Conservation (phyloP, 2,888 invertebrate genomes). For the Teleogryllus oceanicus region DNA sequence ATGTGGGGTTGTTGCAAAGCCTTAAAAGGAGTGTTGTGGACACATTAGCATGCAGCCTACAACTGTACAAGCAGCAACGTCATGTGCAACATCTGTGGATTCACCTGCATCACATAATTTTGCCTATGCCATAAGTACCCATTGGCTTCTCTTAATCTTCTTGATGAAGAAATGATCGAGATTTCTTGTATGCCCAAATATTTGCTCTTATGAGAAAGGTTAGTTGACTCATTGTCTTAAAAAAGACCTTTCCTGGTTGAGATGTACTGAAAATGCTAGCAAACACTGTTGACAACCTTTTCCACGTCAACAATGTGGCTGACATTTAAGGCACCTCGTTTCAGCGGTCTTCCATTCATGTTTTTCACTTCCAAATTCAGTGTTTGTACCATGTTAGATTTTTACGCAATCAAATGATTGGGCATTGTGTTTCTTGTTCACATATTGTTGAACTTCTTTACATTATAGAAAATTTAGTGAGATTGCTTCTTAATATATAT, state of each 20-base stretch:
- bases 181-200: background rate
- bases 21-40: background rate
- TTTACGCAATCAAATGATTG: background rate
- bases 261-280: no score
- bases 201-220: no score
- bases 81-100: constrained; percentile 18
- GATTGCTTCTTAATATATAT: background rate
- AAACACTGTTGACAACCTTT: background rate
- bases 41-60: background rate
- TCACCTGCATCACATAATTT: constrained; percentile 3
- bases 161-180: background rate
- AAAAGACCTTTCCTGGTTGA: no score
- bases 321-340: background rate
- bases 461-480: constrained; percentile 6
- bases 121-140: background rate
- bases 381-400: background rate
- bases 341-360: background rate
- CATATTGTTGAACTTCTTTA: background rate
- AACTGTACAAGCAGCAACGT: background rate
- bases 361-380: background rate
- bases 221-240: no score
- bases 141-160: background rate
- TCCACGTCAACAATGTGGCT: background rate
- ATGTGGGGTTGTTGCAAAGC: constrained; percentile 9
- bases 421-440: background rate